Base-by-base conservation (phyloP, 2,888 invertebrate genomes). In the Cheilosia vulpina region DNA sequence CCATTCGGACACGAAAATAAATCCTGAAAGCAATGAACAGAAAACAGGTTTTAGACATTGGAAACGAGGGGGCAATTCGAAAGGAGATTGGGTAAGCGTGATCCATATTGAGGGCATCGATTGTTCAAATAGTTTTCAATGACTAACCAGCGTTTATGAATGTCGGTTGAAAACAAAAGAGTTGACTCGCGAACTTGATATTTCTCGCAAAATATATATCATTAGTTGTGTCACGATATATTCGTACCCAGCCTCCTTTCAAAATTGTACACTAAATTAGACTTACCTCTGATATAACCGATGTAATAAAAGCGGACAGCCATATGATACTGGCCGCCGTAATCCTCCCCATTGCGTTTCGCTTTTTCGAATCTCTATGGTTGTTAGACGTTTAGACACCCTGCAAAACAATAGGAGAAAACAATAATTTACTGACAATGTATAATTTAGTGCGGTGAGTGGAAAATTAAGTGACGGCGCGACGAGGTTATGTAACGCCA, bases 1-100 rank as follows among this genome's bases (percentile, higher is more conserved):
- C 92, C 92, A 91, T 92, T 91, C 85, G 92, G 92, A 89, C 92
- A 92, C 60, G 92, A 90, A 88, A 92, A 92, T 87, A 90, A 90
- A 89, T 92, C 92, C 88, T 92, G 83, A 21, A 89, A 88, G 60
- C 72, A 71, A 77, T 27, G 73, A 79, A 41, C 63, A 76, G 63
- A 81, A 27, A 34, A 77, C 63, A 52, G 52, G 77, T 72, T 65
- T 72, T 65, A 58, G 24, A 50, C 1, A 6, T 4, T 45, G 11
- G 9, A 4, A 38, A 19, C 15, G 24, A 13, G 24, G n/a, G 19
- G 11, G 6, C 15, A 13, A 13, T 38, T 24, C 15, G 11, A 21
- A 52, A 24, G 9, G 52, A 52, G 24, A 52, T 24, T 52, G 52
- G 24, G 24, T 52, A 24, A 27, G 17, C 6, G n/a, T 47, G 6